A percentile compares a stretch with the other conserved stretches of the same genome.
Conservation (phyloP, 2,113 vertebrate species). For the Melierax canorus region DNA sequence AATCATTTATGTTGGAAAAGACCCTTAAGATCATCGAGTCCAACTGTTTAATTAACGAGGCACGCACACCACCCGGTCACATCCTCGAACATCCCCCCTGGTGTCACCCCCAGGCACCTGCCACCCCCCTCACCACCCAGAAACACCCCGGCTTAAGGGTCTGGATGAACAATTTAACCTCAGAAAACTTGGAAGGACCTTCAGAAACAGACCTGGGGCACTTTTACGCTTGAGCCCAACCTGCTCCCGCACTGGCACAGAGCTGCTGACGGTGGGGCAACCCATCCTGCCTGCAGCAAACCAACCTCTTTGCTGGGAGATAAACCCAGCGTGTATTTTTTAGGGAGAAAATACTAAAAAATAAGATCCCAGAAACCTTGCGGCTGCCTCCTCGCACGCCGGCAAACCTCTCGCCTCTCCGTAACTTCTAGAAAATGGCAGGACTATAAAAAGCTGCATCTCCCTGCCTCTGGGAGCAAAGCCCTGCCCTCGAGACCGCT, state of each 20-base stretch:
- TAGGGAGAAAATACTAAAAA: background rate
- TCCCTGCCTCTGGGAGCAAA: background rate
- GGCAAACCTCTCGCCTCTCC: background rate
- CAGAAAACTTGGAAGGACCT: background rate
- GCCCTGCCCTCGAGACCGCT: background rate
- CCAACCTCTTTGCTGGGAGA: background rate
- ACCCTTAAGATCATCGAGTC: background rate
- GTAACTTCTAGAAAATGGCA: background rate
- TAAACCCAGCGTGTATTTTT: rapidly evolving
- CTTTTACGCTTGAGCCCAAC: background rate
- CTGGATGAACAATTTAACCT: background rate
- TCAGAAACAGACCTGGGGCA: background rate
- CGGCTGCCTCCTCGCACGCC: background rate
- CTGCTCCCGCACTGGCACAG: background rate
- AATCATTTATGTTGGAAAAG: background rate
- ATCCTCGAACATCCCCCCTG: background rate
- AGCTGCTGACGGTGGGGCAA: background rate
- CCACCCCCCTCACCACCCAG: background rate
- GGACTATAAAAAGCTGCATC: background rate
- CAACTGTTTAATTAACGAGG: background rate
- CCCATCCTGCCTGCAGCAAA: background rate
- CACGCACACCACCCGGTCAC: rapidly evolving
- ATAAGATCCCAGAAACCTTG: rapidly evolving
- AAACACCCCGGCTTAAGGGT: background rate
- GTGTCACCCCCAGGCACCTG: background rate